A percentile compares a stretch with the other conserved stretches of the same genome.
Evolutionary conservation across 1,140 invertebrate species (phyloP).

Genomic region (Cydia splendana): DNA sequence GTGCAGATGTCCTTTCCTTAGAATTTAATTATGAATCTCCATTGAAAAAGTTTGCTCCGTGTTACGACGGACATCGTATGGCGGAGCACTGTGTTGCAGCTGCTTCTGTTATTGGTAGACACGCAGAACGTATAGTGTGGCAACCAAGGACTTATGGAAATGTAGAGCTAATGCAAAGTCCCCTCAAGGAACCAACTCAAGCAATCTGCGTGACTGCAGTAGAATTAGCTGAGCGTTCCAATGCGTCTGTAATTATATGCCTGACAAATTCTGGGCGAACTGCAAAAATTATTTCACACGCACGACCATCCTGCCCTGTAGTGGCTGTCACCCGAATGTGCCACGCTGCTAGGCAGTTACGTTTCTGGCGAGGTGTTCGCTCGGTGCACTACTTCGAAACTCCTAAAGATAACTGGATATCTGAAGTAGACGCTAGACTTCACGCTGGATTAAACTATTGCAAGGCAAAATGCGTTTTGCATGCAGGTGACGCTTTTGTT

Average conservation of each 20-base stretch:
- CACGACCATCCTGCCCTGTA: constrained; percentile 86
- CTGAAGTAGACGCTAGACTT: constrained; percentile 87
- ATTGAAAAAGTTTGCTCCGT: constrained; percentile 80
- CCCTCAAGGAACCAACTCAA: constrained; percentile 82
- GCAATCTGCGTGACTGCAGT: constrained; percentile 88
- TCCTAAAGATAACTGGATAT: constrained; percentile 81
- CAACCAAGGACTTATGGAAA: constrained; percentile 65
- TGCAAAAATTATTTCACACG: constrained; percentile 85
- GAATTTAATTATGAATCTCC: constrained; percentile 81
- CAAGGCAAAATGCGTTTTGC: constrained; percentile 83
- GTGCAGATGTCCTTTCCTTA: constrained; percentile 84
- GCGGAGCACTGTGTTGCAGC: constrained; percentile 81
- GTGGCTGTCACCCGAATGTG: constrained; percentile 85
- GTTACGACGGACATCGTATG: constrained; percentile 65
- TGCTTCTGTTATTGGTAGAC: constrained; percentile 84
- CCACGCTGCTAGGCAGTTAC: constrained; percentile 84
- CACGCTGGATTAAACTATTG: constrained; percentile 85
- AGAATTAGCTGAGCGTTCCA: constrained; percentile 84
- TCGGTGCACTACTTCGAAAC: constrained; percentile 84
- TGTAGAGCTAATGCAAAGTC: constrained; percentile 60
- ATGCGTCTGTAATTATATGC: constrained; percentile 86
- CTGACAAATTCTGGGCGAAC: constrained; percentile 87
- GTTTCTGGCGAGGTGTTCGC: constrained; percentile 86
- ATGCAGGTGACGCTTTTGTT: constrained; percentile 85
- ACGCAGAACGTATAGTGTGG: constrained; percentile 82